These are phyloP conservation scores for Eucera pruinosa DNA, from an alignment of 2,888 invertebrate genomes.

Conservation along the genomic window DNA sequence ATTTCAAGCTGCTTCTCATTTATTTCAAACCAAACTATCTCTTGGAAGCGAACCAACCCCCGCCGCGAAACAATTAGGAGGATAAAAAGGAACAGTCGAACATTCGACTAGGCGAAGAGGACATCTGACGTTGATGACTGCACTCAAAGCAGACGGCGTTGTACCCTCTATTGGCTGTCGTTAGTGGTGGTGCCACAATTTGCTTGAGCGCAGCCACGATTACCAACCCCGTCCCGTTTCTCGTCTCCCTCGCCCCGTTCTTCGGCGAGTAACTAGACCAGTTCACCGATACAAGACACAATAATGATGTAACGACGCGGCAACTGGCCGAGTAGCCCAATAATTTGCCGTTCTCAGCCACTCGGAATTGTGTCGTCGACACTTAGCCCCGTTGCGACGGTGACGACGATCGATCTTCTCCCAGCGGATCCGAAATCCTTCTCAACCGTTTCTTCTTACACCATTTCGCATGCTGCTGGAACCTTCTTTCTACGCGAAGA, in stretches of 20 bases:
- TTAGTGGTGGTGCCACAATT: conserved; percentile 56
- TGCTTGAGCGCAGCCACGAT: conserved; percentile 55
- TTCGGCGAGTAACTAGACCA: conserved; percentile 44
- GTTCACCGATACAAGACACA: conserved; percentile 57
- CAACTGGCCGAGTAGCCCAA: conserved; percentile 59
- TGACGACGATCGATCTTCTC: conserved; percentile 36
- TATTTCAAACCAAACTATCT: neutral
- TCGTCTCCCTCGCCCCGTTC: conserved; percentile 1
- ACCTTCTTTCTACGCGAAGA: neutral
- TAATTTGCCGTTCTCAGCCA: conserved; percentile 59
- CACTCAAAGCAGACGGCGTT: conserved; percentile 42
- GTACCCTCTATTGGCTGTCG: conserved; percentile 51
- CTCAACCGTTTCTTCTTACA: neutral
- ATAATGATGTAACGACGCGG: conserved; percentile 68
- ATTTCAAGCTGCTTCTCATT: neutral
- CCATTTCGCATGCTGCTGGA: too few species aligned
- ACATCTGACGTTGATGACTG: conserved; percentile 39
- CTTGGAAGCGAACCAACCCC: neutral
- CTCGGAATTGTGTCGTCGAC: conserved; percentile 47
- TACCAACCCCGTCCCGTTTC: conserved; percentile 27
- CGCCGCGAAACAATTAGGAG: conserved; percentile 11
- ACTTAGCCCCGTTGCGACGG: conserved; percentile 37
- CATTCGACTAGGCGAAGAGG: neutral
- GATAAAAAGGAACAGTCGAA: neutral
- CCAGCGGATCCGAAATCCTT: neutral